These are phyloP conservation scores for Chloroclysta siterata DNA, from an alignment of 2,888 invertebrate species.

Conservation along the genomic window DNA sequence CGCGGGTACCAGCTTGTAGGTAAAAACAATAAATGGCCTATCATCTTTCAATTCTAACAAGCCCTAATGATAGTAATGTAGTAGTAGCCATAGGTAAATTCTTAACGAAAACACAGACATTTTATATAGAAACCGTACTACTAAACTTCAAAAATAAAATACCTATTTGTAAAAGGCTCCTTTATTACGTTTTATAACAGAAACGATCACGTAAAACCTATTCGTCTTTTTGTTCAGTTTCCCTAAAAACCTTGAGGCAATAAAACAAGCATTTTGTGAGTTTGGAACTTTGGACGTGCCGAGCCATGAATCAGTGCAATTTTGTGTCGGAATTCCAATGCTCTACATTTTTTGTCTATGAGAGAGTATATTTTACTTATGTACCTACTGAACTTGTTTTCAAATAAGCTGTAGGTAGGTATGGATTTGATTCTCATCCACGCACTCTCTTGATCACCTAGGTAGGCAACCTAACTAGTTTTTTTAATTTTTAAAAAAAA, in stretches of 20 bases:
- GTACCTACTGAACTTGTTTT: not conserved
- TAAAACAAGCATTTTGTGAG: constrained; percentile 70
- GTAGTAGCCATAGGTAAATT: too few relatives aligned
- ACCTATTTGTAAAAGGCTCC: constrained; percentile 1
- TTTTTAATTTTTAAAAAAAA: too few relatives aligned
- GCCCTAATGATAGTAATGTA: too few relatives aligned
- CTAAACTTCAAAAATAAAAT: not conserved
- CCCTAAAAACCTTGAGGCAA: constrained; percentile 65
- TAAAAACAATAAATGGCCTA: too few relatives aligned
- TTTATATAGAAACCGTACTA: too few relatives aligned
- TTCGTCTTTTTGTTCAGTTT: constrained; percentile 67
- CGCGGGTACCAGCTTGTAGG: too few relatives aligned
- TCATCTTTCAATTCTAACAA: too few relatives aligned
- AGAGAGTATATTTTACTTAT: not conserved
- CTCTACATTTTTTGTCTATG: not conserved
- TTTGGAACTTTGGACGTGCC: constrained; percentile 53
- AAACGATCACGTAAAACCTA: constrained; percentile 69
- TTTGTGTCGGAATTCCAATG: constrained; percentile 5
- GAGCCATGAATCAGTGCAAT: constrained; percentile 28
- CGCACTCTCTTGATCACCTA: too few relatives aligned
- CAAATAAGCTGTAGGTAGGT: too few relatives aligned
- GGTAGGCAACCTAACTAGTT: too few relatives aligned
- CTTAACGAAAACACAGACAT: too few relatives aligned
- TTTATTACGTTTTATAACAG: constrained; percentile 46
- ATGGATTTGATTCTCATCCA: too few relatives aligned